phyloP scores from a whole-genome alignment of 2,888 invertebrate species.

The Chouioia cunea region DNA sequence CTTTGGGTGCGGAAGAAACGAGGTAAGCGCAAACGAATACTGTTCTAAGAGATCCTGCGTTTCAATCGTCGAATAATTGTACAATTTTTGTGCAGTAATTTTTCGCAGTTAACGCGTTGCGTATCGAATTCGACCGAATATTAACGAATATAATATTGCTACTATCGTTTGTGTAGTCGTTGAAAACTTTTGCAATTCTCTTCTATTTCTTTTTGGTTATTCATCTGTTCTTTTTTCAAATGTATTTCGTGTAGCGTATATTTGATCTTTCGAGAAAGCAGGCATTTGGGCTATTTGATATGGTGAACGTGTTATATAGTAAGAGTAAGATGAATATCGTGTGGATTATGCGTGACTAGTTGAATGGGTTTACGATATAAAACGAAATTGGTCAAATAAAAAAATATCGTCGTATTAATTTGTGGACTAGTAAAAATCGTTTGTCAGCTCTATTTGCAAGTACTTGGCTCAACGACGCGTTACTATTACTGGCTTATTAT shows the following conservation, averaged over 20 bases:
- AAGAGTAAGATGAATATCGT: slow-evolving; percentile 30
- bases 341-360: slow-evolving; percentile 39
- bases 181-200: not conserved
- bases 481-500: too few species aligned
- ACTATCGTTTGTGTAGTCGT: slow-evolving; percentile 8
- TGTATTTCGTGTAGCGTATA: slow-evolving; percentile 10
- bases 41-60: not conserved
- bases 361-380: slow-evolving; percentile 21
- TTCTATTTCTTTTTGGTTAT: not conserved
- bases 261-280: slow-evolving; percentile 20
- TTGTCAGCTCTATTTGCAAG: too few species aligned
- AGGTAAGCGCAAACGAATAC: not conserved
- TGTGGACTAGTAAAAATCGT: too few species aligned
- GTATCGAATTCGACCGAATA: not conserved
- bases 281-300: slow-evolving; percentile 45
- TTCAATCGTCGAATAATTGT: not conserved
- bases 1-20: too few species aligned
- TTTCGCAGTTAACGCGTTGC: slow-evolving; percentile 3
- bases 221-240: slow-evolving; percentile 5
- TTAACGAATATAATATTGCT: not conserved
- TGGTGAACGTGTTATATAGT: slow-evolving; percentile 31
- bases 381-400: slow-evolving; percentile 23
- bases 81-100: slow-evolving; percentile 34
- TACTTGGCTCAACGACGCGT: too few species aligned
- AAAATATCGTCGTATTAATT: not conserved